Evolutionary conservation across 2,797 vertebrate genomes (phyloP).

Genomic region (Dipus sagitta): DNA sequence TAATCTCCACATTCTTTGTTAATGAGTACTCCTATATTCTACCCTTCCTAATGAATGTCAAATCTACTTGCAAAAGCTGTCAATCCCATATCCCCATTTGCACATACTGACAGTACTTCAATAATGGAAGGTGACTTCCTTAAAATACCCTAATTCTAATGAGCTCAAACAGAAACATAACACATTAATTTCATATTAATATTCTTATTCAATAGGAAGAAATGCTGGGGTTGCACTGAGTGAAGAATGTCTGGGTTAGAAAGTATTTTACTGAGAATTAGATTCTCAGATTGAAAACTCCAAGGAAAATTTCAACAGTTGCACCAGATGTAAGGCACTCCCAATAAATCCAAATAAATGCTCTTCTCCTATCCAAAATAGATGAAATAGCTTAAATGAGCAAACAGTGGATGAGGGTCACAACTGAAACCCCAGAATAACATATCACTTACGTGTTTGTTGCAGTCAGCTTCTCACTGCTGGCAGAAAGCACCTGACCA

Average conservation of each 20-base stretch:
- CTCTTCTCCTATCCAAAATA: constrained; percentile 38
- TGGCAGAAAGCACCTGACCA: too few species aligned
- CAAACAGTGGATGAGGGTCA: not conserved
- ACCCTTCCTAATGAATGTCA: constrained; percentile 46
- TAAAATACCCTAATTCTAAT: constrained; percentile 20
- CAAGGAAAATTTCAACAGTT: constrained; percentile 42
- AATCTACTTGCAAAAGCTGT: not conserved
- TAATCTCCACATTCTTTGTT: not conserved
- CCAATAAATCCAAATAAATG: not conserved
- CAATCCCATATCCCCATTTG: not conserved
- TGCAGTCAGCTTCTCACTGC: too few species aligned
- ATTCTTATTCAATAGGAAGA: constrained; percentile 25
- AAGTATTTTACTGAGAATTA: constrained; percentile 32
- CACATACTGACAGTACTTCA: not conserved
- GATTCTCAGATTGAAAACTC: constrained; percentile 15
- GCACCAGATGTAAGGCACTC: not conserved
- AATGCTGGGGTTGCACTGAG: not conserved
- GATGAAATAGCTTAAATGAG: constrained; percentile 31
- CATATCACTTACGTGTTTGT: not conserved
- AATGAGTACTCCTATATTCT: not conserved
- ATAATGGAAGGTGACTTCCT: not conserved
- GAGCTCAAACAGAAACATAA: constrained; percentile 26
- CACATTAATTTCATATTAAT: constrained; percentile 38
- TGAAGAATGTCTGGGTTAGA: constrained; percentile 18
- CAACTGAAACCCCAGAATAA: constrained; percentile 25